A percentile compares a stretch with the other conserved stretches of the same genome.
Evolutionary conservation across 2,888 invertebrate species (phyloP).

Genomic region (Luperina nickerlii): DNA sequence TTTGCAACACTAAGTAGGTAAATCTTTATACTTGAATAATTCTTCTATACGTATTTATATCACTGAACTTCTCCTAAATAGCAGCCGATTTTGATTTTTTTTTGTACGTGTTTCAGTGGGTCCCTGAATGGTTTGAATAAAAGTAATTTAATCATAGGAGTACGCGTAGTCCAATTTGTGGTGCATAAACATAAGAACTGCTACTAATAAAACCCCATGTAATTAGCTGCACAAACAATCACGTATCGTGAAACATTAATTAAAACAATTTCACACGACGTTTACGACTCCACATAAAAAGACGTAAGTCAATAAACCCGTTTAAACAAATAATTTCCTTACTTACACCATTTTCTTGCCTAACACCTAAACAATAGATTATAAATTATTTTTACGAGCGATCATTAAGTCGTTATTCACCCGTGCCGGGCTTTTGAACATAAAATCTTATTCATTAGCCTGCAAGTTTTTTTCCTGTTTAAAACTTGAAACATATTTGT

Average conservation of each 20-base stretch:
- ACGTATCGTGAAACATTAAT: constrained; percentile 29
- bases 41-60: neutral
- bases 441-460: constrained; percentile 68
- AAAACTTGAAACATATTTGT: constrained; percentile 21
- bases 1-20: neutral
- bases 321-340: constrained; percentile 27
- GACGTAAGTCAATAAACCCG: constrained; percentile 49
- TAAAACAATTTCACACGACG: constrained; percentile 47
- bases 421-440: constrained; percentile 62
- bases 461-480: constrained; percentile 56
- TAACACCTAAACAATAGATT: constrained; percentile 66
- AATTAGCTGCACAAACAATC: constrained; percentile 32
- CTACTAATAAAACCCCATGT: constrained; percentile 11
- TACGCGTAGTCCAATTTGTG: constrained; percentile 15
- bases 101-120: neutral
- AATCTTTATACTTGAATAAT: neutral
- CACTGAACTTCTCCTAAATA: neutral
- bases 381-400: constrained; percentile 70
- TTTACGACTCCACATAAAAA: constrained; percentile 48
- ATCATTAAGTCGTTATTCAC: constrained; percentile 69
- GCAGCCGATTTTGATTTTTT: neutral
- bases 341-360: constrained; percentile 44
- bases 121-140: neutral
- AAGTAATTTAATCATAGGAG: neutral
- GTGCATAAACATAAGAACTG: neutral